Percentiles rank a stretch among this genome's conserved stretches.
These are phyloP conservation scores for Lophura nycthemera DNA, from an alignment of 2,113 vertebrate genomes.

Conservation along the genomic window DNA sequence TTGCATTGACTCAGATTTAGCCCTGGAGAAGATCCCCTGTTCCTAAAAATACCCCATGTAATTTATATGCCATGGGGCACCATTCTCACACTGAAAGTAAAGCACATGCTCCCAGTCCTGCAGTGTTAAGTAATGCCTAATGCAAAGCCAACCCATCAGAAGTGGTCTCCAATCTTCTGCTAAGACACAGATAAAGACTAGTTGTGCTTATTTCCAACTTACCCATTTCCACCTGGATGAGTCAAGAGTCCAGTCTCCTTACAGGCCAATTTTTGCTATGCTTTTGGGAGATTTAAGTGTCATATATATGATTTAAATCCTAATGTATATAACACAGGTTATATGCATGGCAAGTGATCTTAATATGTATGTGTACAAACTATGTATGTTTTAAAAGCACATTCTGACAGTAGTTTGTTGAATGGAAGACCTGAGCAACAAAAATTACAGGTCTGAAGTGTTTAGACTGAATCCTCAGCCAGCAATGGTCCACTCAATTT, in stretches of 20 bases:
- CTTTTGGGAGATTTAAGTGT: neutral
- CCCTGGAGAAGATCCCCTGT: neutral
- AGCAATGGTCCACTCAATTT: neutral
- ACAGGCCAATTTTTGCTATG: neutral
- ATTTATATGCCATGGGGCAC: neutral
- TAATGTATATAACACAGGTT: neutral
- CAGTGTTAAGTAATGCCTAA: neutral
- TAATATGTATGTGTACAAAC: too few species aligned
- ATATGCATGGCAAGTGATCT: neutral
- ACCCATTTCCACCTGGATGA: neutral
- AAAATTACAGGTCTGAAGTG: neutral
- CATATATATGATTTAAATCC: neutral
- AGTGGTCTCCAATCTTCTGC: neutral
- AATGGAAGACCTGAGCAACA: neutral
- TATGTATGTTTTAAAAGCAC: too few species aligned
- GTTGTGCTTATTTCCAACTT: too few species aligned
- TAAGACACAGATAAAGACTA: neutral
- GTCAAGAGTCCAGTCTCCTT: too few species aligned
- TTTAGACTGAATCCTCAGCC: neutral
- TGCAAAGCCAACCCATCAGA: fast-evolving
- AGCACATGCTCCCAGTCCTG: neutral
- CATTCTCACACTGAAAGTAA: fast-evolving
- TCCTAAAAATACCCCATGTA: neutral
- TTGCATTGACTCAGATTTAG: neutral
- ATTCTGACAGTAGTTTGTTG: neutral